Evolutionary conservation across 2,797 vertebrate species (phyloP).

Genomic region (Gadopsis bispinosus): DNA sequence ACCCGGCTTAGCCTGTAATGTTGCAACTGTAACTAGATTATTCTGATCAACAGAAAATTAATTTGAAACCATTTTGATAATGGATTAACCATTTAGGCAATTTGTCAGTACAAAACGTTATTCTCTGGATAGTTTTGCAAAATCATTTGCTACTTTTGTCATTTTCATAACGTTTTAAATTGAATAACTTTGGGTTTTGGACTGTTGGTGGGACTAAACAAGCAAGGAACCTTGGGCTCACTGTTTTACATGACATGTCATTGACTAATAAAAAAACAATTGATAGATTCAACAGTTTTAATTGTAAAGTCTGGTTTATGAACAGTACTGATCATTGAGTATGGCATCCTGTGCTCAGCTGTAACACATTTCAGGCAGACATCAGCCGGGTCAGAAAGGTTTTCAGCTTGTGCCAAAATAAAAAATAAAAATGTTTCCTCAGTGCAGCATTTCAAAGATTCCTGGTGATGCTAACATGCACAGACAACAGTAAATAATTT

Average conservation of each 20-base stretch:
- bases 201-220: not conserved
- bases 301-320: not conserved
- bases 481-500: constrained; percentile 19
- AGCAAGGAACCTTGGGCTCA: not conserved
- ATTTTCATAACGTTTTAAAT: not conserved
- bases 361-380: not conserved
- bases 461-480: not conserved
- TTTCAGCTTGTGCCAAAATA: not conserved
- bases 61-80: not conserved
- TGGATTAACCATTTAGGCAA: not conserved
- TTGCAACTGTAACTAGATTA: not conserved
- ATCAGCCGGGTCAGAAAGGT: not conserved
- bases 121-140: not conserved
- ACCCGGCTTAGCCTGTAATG: not conserved
- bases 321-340: not conserved
- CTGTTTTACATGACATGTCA: not conserved
- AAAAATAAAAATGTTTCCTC: not conserved
- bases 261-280: not conserved
- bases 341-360: not conserved
- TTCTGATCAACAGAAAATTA: not conserved
- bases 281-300: not conserved
- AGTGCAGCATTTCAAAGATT: constrained; percentile 24
- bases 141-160: not conserved
- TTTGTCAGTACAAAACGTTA: not conserved
- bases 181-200: not conserved